Evolutionary conservation across 1,140 invertebrate species (phyloP).

Genomic region (Lutraria rhynchaena): DNA sequence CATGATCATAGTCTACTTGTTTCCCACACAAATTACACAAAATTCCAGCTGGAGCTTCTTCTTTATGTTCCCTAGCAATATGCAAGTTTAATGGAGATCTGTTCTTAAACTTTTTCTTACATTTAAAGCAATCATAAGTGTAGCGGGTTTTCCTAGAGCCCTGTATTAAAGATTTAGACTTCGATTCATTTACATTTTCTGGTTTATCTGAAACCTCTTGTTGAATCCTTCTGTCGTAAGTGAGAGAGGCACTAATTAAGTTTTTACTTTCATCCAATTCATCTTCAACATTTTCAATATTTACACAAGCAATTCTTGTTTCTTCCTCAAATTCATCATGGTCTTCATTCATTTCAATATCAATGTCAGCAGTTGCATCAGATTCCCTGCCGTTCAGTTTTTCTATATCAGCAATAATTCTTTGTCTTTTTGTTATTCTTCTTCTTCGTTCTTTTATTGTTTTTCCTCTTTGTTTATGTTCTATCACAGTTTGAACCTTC

Average conservation of each 20-base stretch:
- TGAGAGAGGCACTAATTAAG: neutral
- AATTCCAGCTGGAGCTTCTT: conserved; percentile 11
- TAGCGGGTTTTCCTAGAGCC: neutral
- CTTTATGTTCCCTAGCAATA: conserved; percentile 42
- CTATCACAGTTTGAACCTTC: too few relatives aligned
- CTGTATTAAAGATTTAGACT: neutral
- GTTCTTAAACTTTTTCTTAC: conserved; percentile 26
- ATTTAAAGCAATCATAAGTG: conserved; percentile 39
- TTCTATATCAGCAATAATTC: neutral
- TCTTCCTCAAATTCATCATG: conserved; percentile 12
- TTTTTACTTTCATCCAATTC: neutral
- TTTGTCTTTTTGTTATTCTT: neutral
- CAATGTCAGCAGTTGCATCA: neutral
- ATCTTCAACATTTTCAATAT: conserved; percentile 50
- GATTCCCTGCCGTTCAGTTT: too few relatives aligned
- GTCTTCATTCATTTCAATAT: neutral
- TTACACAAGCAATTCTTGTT: conserved; percentile 43
- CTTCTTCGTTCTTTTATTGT: neutral
- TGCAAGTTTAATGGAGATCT: conserved; percentile 33
- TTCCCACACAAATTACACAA: conserved; percentile 35
- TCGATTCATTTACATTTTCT: neutral
- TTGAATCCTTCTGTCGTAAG: neutral
- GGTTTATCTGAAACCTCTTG: neutral
- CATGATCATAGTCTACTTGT: conserved; percentile 45
- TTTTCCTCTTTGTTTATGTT: too few relatives aligned